Percentiles rank a stretch among this genome's conserved stretches.
phyloP scores from a whole-genome alignment of 2,888 invertebrate genomes.

The Sympetrum striolatum region DNA sequence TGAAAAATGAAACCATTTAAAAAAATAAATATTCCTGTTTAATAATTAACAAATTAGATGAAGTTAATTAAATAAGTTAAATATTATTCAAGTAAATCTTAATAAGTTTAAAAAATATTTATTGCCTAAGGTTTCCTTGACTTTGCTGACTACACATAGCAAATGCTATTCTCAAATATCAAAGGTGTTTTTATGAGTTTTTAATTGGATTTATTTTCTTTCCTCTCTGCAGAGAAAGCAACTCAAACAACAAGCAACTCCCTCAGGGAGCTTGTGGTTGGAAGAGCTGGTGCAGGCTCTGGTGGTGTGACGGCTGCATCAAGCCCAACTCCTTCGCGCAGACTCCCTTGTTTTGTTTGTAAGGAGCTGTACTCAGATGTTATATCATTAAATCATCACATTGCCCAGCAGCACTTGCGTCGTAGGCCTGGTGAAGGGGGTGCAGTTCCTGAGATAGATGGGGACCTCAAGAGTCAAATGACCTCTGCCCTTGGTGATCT shows the following conservation, averaged over 20 bases:
- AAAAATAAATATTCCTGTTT: too few relatives aligned
- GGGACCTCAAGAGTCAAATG: slow-evolving; percentile 54
- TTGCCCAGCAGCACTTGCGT: slow-evolving; percentile 31
- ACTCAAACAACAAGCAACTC: background rate
- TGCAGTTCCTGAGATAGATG: slow-evolving; percentile 48
- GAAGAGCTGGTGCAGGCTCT: background rate
- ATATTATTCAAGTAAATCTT: too few relatives aligned
- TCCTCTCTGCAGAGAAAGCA: background rate
- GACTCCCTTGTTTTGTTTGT: slow-evolving; percentile 48
- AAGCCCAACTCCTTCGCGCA: slow-evolving; percentile 40
- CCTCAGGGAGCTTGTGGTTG: background rate
- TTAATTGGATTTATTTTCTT: background rate
- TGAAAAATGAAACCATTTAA: too few relatives aligned
- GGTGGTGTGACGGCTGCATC: background rate
- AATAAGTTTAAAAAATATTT: too few relatives aligned
- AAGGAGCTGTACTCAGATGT: slow-evolving; percentile 49
- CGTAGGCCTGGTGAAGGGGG: slow-evolving; percentile 15
- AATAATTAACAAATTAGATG: too few relatives aligned
- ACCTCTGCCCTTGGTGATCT: slow-evolving; percentile 53
- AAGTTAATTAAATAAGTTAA: too few relatives aligned
- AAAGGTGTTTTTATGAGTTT: background rate
- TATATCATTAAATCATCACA: slow-evolving; percentile 47
- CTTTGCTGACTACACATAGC: too few relatives aligned
- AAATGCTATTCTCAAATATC: too few relatives aligned
- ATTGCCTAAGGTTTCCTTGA: too few relatives aligned